Conservation (phyloP, 2,888 invertebrate species). For the Sphecodes monilicornis region DNA sequence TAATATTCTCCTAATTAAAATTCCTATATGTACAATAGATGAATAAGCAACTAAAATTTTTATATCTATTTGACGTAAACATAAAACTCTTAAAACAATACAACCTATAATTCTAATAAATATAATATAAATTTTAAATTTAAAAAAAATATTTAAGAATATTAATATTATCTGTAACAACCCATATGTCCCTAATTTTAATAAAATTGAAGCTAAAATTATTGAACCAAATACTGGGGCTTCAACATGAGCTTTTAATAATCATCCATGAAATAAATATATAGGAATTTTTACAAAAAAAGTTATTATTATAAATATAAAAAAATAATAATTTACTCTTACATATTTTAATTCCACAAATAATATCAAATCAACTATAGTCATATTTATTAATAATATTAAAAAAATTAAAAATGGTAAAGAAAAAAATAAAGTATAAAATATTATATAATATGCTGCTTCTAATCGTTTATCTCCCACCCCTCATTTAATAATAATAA, state of each 20-base stretch:
- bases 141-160: slow-evolving; percentile 86
- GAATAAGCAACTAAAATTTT: slow-evolving; percentile 91
- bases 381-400: too few relatives aligned
- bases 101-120: too few relatives aligned
- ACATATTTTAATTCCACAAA: not conserved
- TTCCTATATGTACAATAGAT: too few relatives aligned
- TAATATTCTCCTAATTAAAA: slow-evolving; percentile 87
- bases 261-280: not conserved
- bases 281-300: not conserved
- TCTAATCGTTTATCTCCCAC: not conserved
- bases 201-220: too few relatives aligned
- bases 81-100: slow-evolving; percentile 87
- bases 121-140: slow-evolving; percentile 80
- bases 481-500: not conserved
- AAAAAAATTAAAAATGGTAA: too few relatives aligned
- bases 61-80: slow-evolving; percentile 89
- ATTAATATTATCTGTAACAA: too few relatives aligned
- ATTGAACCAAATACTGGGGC: too few relatives aligned
- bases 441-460: not conserved
- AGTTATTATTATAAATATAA: not conserved
- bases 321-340: not conserved
- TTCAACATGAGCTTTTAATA: not conserved
- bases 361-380: not conserved
- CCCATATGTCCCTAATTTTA: slow-evolving; percentile 91
- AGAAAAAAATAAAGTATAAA: not conserved